A percentile compares a stretch with the other conserved stretches of the same genome.
These are phyloP conservation scores for Monomorium pharaonis DNA, from an alignment of 1,140 invertebrate genomes.

Conservation along the genomic window DNA sequence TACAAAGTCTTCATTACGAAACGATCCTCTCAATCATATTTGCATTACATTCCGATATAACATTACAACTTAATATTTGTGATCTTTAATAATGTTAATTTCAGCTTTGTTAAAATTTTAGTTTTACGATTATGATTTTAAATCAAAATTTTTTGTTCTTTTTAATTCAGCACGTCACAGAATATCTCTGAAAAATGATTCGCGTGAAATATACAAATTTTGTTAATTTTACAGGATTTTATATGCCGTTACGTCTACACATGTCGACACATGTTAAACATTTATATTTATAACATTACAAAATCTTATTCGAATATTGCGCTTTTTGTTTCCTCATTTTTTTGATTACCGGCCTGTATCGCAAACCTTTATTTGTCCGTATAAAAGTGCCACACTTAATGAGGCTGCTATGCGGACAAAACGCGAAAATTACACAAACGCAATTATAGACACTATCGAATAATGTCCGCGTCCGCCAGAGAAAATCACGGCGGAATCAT, in stretches of 20 bases:
- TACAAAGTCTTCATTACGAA: neutral
- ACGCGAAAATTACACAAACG: constrained; percentile 56
- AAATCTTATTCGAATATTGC: neutral
- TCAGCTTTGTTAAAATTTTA: neutral
- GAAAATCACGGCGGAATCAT: constrained; percentile 54
- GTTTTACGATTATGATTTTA: neutral
- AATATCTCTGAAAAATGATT: neutral
- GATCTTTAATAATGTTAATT: neutral
- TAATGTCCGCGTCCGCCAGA: constrained; percentile 51
- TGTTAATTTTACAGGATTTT: constrained; percentile 1
- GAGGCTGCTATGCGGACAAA: constrained; percentile 34
- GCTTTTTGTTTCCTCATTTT: neutral
- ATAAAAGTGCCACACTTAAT: constrained; percentile 44
- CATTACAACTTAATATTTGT: neutral
- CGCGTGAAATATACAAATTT: neutral
- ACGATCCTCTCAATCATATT: neutral
- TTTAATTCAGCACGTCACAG: neutral
- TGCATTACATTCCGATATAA: neutral
- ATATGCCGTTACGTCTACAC: too few relatives aligned
- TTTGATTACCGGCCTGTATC: neutral
- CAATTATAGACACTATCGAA: constrained; percentile 55
- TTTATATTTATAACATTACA: neutral
- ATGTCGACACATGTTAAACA: neutral
- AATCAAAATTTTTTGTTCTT: neutral
- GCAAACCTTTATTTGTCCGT: constrained; percentile 20